Base-by-base conservation (phyloP, 2,888 invertebrate species). In the Drosophila acutilabella region DNA sequence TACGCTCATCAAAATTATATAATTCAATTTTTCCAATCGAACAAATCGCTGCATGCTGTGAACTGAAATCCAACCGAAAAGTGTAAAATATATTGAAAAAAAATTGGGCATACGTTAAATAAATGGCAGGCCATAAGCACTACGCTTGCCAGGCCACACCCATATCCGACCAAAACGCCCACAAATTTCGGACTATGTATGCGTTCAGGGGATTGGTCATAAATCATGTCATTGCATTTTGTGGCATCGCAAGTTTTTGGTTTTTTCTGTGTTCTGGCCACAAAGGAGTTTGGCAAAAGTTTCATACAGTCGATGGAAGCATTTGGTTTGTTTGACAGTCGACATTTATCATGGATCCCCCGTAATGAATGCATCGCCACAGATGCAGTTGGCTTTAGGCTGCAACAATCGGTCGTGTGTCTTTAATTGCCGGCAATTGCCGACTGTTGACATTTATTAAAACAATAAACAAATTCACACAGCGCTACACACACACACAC, bases 11-110 rank as follows among this genome's bases (percentile, higher is more conserved):
- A 84, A 84, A 88, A 76, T 74, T 67, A 70, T 80, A 84, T 84
- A 88, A 88, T 84, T 84, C 85, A 84, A 88, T 88, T 79, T 88
- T 88, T 79, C 82, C 88, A 88, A 85, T 85, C 77, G 82, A 69
- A 70, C 59, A 77, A 83, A 88, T 83, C 80, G 78, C 73, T 50
- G 68, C 57, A 65, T 50, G 70, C 47, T 53, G 66, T 58, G 53
- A 57, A 68, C 42, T 57, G 56, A 40, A 30, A 56, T 44, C 54
- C 14, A 36, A 20, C 33, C 14, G n/a, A 54, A 53, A 30, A 18
- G 11, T 13, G 4, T 1, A 47, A 36, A 33, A 26, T 26, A 26
- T 26, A 26, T 26, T 26, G 7, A 30, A 30, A 38, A 41, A 70
- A 71, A 64, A 78, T 73, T 59, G 57, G 73, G 85, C 77, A 85